phyloP scores from a whole-genome alignment of 2,113 vertebrate species.

The Silurus meridionalis region DNA sequence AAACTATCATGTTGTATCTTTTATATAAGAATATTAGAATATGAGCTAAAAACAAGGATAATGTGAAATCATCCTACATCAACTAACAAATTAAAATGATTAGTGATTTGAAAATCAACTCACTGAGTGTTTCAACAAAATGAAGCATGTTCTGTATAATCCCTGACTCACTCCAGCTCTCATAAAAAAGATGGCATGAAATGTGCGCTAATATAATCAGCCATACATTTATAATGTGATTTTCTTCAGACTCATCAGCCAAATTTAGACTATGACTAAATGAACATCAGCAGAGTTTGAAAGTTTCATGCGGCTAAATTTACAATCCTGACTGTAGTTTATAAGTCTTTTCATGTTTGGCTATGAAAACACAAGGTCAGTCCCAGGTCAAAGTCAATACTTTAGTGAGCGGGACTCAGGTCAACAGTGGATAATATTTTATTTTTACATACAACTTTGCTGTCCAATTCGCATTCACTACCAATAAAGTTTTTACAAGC shows the following conservation, averaged over 20 bases:
- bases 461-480: slow-evolving; percentile 20
- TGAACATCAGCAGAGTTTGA: slow-evolving; percentile 61
- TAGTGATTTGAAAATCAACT: not conserved
- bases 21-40: not conserved
- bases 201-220: slow-evolving; percentile 34
- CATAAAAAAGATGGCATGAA: slow-evolving; percentile 25
- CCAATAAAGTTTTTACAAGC: slow-evolving; percentile 30
- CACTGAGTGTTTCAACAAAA: slow-evolving; percentile 13
- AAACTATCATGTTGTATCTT: not conserved
- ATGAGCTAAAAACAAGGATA: not conserved
- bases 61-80: not conserved
- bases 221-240: slow-evolving; percentile 46
- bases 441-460: slow-evolving; percentile 23
- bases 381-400: slow-evolving; percentile 66
- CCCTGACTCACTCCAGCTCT: slow-evolving; percentile 18
- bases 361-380: slow-evolving; percentile 61
- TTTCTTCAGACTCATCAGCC: slow-evolving; percentile 36
- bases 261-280: slow-evolving; percentile 54
- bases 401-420: slow-evolving; percentile 65
- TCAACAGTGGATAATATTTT: slow-evolving; percentile 28
- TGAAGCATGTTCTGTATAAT: slow-evolving; percentile 22
- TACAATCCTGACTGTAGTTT: slow-evolving; percentile 67
- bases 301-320: slow-evolving; percentile 66
- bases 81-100: not conserved
- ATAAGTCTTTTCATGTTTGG: slow-evolving; percentile 57